Evolutionary conservation across 2,113 vertebrate species (phyloP).

Genomic region (Eublepharis macularius): DNA sequence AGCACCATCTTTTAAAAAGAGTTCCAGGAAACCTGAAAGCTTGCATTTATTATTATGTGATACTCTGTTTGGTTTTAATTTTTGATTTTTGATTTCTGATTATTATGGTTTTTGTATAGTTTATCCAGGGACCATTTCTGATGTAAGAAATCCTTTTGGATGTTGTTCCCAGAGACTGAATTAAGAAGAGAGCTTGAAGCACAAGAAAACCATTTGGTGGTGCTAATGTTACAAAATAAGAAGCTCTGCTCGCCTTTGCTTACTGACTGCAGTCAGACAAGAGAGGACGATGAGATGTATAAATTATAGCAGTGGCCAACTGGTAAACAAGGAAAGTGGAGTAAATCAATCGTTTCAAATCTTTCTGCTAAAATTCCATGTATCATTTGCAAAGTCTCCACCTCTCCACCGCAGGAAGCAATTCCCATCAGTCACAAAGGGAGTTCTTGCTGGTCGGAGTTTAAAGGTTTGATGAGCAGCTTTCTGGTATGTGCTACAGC

Average conservation of each 20-base stretch:
- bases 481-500: constrained; percentile 30
- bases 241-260: background rate
- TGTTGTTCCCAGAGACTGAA: background rate
- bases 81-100: background rate
- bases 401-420: constrained; percentile 42
- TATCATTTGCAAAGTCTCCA: constrained; percentile 53
- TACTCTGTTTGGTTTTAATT: too few species aligned
- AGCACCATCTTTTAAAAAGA: too few species aligned
- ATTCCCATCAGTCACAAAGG: constrained; percentile 47
- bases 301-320: constrained; percentile 61
- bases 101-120: background rate
- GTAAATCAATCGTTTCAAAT: constrained; percentile 65
- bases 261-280: constrained; percentile 36
- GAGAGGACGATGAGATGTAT: constrained; percentile 47
- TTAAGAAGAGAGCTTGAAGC: constrained; percentile 39
- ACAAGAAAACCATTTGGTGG: constrained; percentile 63
- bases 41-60: too few species aligned
- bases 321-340: constrained; percentile 60
- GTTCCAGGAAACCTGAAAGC: too few species aligned
- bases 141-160: background rate
- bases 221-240: constrained; percentile 61
- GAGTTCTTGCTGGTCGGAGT: constrained; percentile 46
- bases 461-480: constrained; percentile 39
- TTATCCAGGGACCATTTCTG: background rate
- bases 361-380: constrained; percentile 60